Percentiles rank a stretch among this genome's conserved stretches.
These are phyloP conservation scores for Athalia rosae DNA, from an alignment of 2,888 invertebrate genomes.

Conservation along the genomic window DNA sequence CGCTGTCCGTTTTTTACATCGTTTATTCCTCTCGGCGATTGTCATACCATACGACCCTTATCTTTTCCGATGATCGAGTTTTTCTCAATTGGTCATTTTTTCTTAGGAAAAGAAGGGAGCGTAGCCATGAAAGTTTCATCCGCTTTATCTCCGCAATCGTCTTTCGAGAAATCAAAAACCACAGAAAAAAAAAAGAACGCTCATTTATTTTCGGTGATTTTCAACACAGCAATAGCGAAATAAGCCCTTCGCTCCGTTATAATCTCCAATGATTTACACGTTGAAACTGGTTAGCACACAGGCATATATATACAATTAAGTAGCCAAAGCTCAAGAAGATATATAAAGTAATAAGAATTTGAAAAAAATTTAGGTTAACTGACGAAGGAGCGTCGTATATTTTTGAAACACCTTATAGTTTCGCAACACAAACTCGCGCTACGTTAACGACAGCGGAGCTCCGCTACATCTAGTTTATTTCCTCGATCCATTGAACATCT, in stretches of 20 bases:
- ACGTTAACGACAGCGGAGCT: slow-evolving; percentile 5
- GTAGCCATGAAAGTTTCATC: not conserved
- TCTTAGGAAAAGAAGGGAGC: too few relatives aligned
- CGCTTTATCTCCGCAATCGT: too few relatives aligned
- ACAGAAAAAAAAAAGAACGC: too few relatives aligned
- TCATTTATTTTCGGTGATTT: too few relatives aligned
- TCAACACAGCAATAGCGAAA: too few relatives aligned
- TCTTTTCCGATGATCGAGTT: not conserved
- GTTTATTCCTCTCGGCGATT: not conserved
- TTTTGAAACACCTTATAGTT: slow-evolving; percentile 37
- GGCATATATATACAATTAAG: too few relatives aligned
- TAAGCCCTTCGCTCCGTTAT: too few relatives aligned
- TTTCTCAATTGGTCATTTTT: not conserved
- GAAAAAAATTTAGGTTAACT: slow-evolving; percentile 43
- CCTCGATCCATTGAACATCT: slow-evolving; percentile 35
- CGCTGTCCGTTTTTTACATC: slow-evolving; percentile 3
- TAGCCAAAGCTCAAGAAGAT: not conserved
- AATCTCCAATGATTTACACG: too few relatives aligned
- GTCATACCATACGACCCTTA: too few relatives aligned
- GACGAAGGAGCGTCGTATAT: slow-evolving; percentile 37
- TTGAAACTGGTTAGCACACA: too few relatives aligned
- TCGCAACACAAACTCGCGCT: slow-evolving; percentile 15
- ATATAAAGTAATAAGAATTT: slow-evolving; percentile 9
- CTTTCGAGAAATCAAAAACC: too few relatives aligned
- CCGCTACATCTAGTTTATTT: slow-evolving; percentile 36